Conservation (phyloP, 2,113 vertebrate genomes). For the Pteropus alecto region DNA sequence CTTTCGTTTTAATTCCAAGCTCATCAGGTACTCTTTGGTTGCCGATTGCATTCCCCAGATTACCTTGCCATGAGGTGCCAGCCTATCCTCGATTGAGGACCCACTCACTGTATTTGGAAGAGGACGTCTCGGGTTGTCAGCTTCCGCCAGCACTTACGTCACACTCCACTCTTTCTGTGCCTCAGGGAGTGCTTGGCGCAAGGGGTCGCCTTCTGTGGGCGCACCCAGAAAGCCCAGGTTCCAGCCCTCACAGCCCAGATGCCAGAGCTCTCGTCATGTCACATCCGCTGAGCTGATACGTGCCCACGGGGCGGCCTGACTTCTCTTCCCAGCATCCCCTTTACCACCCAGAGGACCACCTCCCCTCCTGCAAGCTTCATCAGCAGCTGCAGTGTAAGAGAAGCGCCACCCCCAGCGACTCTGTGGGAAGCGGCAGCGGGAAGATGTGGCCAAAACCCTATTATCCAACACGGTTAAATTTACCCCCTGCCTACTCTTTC, state of each 20-base stretch:
- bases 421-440: not conserved
- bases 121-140: not conserved
- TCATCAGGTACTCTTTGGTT: not conserved
- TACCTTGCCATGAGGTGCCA: not conserved
- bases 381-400: too few species aligned
- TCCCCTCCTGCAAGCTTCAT: not conserved
- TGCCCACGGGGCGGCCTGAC: accelerated
- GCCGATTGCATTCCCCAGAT: not conserved
- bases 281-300: accelerated
- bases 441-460: not conserved
- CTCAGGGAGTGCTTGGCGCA: too few species aligned
- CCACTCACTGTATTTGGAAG: not conserved
- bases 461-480: not conserved
- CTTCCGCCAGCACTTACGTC: not conserved
- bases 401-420: not conserved
- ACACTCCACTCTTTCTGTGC: not conserved
- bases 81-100: not conserved
- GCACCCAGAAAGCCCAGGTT: not conserved
- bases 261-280: not conserved
- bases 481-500: not conserved
- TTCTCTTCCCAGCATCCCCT: not conserved
- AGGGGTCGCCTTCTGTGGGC: not conserved
- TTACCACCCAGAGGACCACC: not conserved
- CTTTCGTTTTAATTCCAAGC: not conserved
- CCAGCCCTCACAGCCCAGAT: not conserved